Percentiles rank a stretch among this genome's conserved stretches.
These are phyloP conservation scores for Pteria penguin DNA, from an alignment of 2,888 invertebrate species.

Conservation along the genomic window DNA sequence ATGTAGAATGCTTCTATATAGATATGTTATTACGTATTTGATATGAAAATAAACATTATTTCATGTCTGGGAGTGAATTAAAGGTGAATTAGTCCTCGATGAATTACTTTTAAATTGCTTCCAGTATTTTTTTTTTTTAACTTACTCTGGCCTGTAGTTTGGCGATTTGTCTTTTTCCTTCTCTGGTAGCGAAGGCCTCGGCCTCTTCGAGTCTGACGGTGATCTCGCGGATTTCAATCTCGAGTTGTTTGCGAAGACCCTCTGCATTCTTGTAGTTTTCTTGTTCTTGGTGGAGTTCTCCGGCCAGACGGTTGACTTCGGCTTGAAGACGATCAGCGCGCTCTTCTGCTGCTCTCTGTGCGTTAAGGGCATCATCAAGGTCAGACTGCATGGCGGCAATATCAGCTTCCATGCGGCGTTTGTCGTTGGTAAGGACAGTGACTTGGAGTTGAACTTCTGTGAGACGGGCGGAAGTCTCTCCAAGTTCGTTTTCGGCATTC, in stretches of 20 bases:
- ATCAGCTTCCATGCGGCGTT: constrained; percentile 97
- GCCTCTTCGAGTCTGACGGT: constrained; percentile 80
- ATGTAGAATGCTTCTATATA: no score
- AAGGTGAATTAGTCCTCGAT: no score
- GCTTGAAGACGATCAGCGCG: constrained; percentile 75
- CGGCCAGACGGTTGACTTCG: constrained; percentile 77
- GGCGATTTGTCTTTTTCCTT: constrained; percentile 80
- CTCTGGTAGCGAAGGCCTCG: constrained; percentile 79
- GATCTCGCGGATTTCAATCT: constrained; percentile 80
- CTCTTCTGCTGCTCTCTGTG: constrained; percentile 75
- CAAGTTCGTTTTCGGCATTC: constrained; percentile 84
- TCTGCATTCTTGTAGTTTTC: constrained; percentile 81
- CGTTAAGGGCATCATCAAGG: constrained; percentile 92
- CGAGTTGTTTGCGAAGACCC: constrained; percentile 79
- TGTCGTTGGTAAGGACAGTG: constrained; percentile 95
- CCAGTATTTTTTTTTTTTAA: constrained; percentile 4
- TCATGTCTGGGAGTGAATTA: no score
- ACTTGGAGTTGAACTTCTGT: constrained; percentile 97
- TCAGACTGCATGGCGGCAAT: constrained; percentile 93
- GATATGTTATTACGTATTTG: no score
- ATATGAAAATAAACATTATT: no score
- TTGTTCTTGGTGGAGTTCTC: constrained; percentile 79
- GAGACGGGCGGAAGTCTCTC: constrained; percentile 94
- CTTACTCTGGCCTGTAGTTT: constrained; percentile 79
- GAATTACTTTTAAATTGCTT: no score